Conservation (phyloP, 2,113 vertebrate species). For the Onychostruthus taczanowskii region DNA sequence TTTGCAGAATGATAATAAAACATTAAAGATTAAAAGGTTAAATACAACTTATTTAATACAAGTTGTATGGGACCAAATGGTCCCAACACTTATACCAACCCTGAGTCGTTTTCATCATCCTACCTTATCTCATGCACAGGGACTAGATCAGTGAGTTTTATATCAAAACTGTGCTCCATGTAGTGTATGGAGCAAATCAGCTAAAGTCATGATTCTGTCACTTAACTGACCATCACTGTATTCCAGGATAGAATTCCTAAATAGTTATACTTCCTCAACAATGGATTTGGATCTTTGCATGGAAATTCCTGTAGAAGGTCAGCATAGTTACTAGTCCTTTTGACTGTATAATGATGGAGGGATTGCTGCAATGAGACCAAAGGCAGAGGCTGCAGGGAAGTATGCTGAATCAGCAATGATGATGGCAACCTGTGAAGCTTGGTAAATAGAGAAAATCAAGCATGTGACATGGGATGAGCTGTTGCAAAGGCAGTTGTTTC, state of each 20-base stretch:
- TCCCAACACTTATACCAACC: background rate
- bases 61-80: background rate
- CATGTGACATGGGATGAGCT: background rate
- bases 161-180: rapidly evolving
- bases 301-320: background rate
- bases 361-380: background rate
- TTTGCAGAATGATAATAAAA: background rate
- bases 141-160: background rate
- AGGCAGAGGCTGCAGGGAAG: background rate
- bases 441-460: background rate
- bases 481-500: background rate
- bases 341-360: background rate
- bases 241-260: background rate
- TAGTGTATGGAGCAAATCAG: background rate
- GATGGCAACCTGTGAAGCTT: background rate
- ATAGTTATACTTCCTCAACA: background rate
- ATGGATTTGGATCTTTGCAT: background rate
- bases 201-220: background rate
- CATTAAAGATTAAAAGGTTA: background rate
- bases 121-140: background rate
- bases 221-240: background rate
- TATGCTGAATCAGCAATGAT: background rate
- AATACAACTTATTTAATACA: background rate
- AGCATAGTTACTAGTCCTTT: background rate
- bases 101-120: background rate